These are phyloP conservation scores for Anthoptus insignis DNA, from an alignment of 2,888 invertebrate genomes.

Conservation along the genomic window DNA sequence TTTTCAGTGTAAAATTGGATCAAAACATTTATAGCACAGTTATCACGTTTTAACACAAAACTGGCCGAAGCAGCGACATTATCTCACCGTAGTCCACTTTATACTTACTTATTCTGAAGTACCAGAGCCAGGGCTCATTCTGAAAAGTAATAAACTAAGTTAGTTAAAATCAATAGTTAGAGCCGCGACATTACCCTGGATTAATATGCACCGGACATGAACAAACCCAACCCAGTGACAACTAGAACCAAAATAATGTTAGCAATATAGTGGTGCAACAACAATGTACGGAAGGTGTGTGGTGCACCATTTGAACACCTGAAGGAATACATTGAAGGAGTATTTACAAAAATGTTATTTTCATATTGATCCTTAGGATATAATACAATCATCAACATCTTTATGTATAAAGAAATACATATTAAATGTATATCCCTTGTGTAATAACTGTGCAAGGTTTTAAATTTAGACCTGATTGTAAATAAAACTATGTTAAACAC, in stretches of 20 bases:
- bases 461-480: neutral
- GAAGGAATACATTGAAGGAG: no score
- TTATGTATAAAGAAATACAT: no score
- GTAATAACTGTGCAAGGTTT: neutral
- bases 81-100: no score
- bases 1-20: no score
- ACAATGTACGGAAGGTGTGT: no score
- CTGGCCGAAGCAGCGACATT: no score
- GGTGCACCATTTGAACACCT: no score
- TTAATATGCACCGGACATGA: neutral
- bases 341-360: no score
- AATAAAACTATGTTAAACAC: neutral
- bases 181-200: neutral
- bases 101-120: constrained; percentile 13
- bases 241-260: neutral
- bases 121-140: constrained; percentile 30
- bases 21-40: no score
- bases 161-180: neutral
- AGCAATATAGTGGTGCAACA: neutral
- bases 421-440: neutral
- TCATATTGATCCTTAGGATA: no score
- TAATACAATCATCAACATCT: no score
- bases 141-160: constrained; percentile 26
- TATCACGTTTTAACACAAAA: no score
- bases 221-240: neutral